Evolutionary conservation across 92 coral and sea anemone species (phyloP).

Genomic region (Phenganax subtilis): DNA sequence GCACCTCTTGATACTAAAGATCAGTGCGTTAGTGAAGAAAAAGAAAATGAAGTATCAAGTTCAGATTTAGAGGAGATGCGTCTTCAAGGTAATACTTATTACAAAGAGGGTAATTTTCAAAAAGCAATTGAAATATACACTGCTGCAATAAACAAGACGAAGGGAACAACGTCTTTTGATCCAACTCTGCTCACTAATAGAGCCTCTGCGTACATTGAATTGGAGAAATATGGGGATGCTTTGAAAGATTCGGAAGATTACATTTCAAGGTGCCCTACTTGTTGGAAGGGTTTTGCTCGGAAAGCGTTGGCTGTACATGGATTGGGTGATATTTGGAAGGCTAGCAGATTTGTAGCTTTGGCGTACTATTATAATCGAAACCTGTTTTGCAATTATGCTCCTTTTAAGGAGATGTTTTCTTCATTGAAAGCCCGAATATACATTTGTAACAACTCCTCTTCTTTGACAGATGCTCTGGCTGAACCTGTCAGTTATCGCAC

Average conservation of each 20-base stretch:
- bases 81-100: conserved; percentile 19
- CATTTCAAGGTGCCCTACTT: conserved; percentile 6
- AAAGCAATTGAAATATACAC: conserved; percentile 30
- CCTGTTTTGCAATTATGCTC: conserved; percentile 8
- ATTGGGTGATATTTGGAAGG: conserved; percentile 10
- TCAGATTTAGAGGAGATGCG: too few species aligned
- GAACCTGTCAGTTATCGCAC: not conserved
- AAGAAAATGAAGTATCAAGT: not conserved
- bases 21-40: too few species aligned
- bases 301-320: conserved; percentile 38
- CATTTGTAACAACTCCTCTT: not conserved
- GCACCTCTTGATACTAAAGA: not conserved
- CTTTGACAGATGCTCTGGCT: not conserved
- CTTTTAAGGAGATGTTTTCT: conserved; percentile 7
- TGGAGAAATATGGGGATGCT: conserved; percentile 14
- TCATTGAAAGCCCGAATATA: not conserved
- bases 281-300: conserved; percentile 39
- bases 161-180: not conserved
- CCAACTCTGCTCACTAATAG: conserved; percentile 30
- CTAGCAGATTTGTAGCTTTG: conserved; percentile 25
- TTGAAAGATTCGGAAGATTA: conserved; percentile 37
- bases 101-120: not conserved
- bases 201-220: conserved; percentile 33
- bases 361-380: conserved; percentile 19
- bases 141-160: conserved; percentile 12